Evolutionary conservation across 2,797 vertebrate species (phyloP).

Genomic region (Buceros bicornis): DNA sequence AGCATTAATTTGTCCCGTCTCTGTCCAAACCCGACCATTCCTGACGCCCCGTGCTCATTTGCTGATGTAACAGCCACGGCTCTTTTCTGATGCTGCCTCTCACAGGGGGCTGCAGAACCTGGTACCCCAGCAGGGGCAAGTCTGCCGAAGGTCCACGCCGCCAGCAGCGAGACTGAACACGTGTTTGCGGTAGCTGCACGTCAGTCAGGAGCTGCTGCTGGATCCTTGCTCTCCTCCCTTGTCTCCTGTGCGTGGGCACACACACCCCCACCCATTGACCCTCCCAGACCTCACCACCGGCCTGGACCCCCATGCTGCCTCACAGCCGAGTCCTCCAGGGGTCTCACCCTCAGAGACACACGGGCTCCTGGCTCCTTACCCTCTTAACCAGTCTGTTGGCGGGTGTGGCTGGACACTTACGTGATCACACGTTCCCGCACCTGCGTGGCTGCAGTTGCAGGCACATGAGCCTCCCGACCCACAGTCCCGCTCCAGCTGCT

Average conservation of each 20-base stretch:
- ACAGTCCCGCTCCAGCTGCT: neutral
- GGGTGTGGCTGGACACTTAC: neutral
- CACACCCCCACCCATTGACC: too few relatives aligned
- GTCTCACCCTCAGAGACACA: neutral
- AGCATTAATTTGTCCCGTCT: neutral
- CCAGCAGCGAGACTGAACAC: neutral
- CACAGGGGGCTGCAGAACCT: accelerated
- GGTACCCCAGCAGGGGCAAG: neutral
- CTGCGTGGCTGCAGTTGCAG: neutral
- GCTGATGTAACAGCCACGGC: neutral
- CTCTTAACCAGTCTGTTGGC: neutral
- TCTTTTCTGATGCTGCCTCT: neutral
- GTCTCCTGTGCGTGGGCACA: accelerated
- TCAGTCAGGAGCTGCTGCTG: neutral
- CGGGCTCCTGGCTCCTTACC: neutral
- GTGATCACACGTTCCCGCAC: accelerated
- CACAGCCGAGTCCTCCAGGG: neutral
- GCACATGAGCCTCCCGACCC: neutral
- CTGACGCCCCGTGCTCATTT: neutral
- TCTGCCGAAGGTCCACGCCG: neutral
- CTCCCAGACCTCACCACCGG: neutral
- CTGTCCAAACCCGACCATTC: neutral
- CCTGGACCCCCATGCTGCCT: neutral
- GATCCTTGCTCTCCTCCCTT: accelerated
- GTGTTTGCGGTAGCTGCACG: neutral